Evolutionary conservation across 2,113 vertebrate genomes (phyloP).

Genomic region (Syrmaticus mikado): DNA sequence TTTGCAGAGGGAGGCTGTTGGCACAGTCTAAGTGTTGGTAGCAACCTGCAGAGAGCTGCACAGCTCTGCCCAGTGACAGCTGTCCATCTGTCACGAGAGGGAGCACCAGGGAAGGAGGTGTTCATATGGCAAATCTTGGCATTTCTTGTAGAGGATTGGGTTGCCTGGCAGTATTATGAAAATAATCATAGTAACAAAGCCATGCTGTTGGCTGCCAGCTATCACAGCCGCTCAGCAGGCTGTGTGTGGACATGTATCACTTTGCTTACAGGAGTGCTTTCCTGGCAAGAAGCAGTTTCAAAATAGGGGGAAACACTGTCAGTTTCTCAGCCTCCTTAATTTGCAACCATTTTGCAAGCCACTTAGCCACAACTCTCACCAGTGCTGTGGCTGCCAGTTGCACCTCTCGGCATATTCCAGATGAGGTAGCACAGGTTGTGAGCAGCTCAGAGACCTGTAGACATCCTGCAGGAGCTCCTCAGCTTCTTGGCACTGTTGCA

Average conservation of each 20-base stretch:
- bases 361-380: neutral
- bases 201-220: neutral
- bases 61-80: fast-evolving
- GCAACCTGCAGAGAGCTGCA: neutral
- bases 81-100: neutral
- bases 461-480: neutral
- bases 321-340: neutral
- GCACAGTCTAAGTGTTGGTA: neutral
- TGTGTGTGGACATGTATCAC: fast-evolving
- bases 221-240: too few relatives aligned
- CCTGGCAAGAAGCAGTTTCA: neutral
- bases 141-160: neutral
- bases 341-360: neutral
- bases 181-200: neutral
- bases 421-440: neutral
- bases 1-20: neutral
- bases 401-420: neutral
- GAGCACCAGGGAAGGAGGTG: neutral
- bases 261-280: neutral
- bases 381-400: neutral
- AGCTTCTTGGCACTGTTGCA: neutral
- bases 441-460: neutral
- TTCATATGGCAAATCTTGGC: neutral
- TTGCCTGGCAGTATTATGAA: neutral
- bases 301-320: neutral